A percentile compares a stretch with the other conserved stretches of the same genome.
Conservation (phyloP, 2,888 invertebrate species). For the Drosophila nigricruria region DNA sequence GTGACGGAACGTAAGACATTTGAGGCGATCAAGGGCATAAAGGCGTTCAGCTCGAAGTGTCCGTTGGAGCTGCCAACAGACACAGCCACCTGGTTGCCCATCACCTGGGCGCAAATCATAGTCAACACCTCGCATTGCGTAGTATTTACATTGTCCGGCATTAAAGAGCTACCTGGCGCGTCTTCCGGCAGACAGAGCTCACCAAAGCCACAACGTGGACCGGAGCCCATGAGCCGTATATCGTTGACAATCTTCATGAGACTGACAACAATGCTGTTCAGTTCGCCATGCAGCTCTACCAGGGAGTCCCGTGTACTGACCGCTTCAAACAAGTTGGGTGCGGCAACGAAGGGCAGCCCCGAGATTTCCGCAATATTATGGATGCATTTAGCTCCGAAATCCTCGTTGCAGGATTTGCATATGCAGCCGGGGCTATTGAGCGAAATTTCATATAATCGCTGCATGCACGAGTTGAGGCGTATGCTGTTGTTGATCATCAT, state of each 20-base stretch:
- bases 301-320: constrained; percentile 97
- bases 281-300: constrained; percentile 96
- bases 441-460: constrained; percentile 94
- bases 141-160: constrained; percentile 99
- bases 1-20: constrained; percentile 95
- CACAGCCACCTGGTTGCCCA: constrained; percentile 98
- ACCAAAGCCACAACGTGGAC: constrained; percentile 97
- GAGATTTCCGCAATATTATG: constrained; percentile 91
- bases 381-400: constrained; percentile 96
- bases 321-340: constrained; percentile 98
- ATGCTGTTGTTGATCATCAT: constrained; percentile 93
- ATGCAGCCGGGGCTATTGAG: constrained; percentile 98
- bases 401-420: constrained; percentile 94
- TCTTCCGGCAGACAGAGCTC: constrained; percentile 97
- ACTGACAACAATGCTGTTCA: constrained; percentile 95
- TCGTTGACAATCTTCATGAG: constrained; percentile 99
- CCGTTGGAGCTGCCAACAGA: constrained; percentile 97
- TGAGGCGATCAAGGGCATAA: constrained; percentile 97
- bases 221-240: constrained; percentile 94
- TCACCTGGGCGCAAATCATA: constrained; percentile 97
- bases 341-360: constrained; percentile 94
- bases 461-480: constrained; percentile 91
- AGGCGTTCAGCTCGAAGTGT: constrained; percentile 99
- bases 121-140: constrained; percentile 99
- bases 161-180: constrained; percentile 98